Base-by-base conservation (phyloP, 2,797 vertebrate genomes). In the Muraenolepis orangiensis region DNA sequence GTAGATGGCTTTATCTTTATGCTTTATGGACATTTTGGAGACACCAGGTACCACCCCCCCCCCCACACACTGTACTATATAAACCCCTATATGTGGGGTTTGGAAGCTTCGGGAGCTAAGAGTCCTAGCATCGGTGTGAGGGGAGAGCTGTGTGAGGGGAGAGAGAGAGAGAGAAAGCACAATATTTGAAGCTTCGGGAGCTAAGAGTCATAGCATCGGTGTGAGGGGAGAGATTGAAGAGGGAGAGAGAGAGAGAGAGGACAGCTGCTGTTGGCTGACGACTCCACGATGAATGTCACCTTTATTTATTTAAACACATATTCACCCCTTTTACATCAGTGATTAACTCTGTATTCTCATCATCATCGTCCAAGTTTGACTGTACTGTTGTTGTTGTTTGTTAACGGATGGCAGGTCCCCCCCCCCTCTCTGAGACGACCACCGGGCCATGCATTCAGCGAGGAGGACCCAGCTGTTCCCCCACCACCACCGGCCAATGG, bases 201-300 rank as follows among this genome's bases (percentile, higher is more conserved):
- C 28, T 75, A 29, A 66, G 12, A 2, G 26, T n/a, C 11, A 34
- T 57, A 66, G 26, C 64, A 18, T 28, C 16, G 26, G 64, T 30
- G 26, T 51, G 32, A 11, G 26, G 29, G 29, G 87, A 86, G 81
- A 81, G 31, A 70, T 20, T 0, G 18, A 75, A n/a, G n/a, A n/a
- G n/a, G n/a, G n/a, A n/a, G n/a, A n/a, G n/a, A n/a, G n/a, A n/a
- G n/a, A n/a, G n/a, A n/a, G n/a, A n/a, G n/a, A n/a, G n/a, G 82
- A 86, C 90, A 90, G 87, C 89, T 90, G 88, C 82, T 75, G 67
- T 51, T 26, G 82, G 76, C 34, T 69, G 51, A 20, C 20, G n/a
- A 11, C 51, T 57, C 51, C 18, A 6, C 51, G 18, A 2, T n/a
- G n/a, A n/a, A n/a, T n/a, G n/a, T 57, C 51, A 57, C n/a, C n/a